Percentiles rank a stretch among this genome's conserved stretches.
Evolutionary conservation across 2,888 invertebrate species (phyloP).

Genomic region (Cephalotes varians): DNA sequence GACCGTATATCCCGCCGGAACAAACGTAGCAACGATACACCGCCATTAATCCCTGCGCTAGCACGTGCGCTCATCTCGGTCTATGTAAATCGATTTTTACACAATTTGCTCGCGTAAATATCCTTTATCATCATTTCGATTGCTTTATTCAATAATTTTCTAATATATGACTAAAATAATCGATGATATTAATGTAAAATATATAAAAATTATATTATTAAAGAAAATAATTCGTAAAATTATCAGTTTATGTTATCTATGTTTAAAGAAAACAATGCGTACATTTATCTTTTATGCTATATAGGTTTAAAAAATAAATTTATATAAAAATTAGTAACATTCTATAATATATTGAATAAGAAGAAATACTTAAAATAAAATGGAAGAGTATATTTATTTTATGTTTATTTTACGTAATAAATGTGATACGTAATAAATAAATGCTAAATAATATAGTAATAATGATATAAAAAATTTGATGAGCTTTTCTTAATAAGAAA

Average conservation of each 20-base stretch:
- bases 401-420: not conserved
- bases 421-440: not conserved
- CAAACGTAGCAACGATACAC: conserved; percentile 34
- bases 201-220: not conserved
- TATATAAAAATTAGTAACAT: not conserved
- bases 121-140: conserved; percentile 11
- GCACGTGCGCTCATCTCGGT: conserved; percentile 49
- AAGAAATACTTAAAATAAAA: no score
- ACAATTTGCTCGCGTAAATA: conserved; percentile 47
- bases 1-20: conserved; percentile 36
- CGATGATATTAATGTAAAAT: not conserved
- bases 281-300: no score
- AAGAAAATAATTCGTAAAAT: not conserved
- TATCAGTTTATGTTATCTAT: not conserved
- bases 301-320: not conserved
- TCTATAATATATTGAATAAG: no score
- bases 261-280: not conserved
- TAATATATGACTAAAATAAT: not conserved
- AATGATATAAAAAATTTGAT: no score
- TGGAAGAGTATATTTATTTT: not conserved
- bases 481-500: not conserved
- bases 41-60: conserved; percentile 54
- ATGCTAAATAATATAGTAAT: not conserved
- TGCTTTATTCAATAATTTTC: conserved; percentile 2
- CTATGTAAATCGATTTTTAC: conserved; percentile 25